These are phyloP conservation scores for Limanda limanda DNA, from an alignment of 2,113 vertebrate genomes.

Conservation along the genomic window DNA sequence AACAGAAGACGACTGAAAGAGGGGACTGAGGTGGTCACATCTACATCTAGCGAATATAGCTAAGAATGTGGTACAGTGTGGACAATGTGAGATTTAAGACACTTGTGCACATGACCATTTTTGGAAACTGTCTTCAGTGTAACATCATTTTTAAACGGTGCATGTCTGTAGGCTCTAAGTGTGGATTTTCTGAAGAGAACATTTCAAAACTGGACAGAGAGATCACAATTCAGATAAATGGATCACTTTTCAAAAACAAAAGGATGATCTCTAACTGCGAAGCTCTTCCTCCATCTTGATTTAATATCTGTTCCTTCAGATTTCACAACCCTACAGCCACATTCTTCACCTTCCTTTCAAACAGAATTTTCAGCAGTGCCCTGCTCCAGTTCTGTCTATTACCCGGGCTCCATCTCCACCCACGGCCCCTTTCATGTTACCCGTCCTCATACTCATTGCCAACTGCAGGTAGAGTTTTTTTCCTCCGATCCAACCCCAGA, in stretches of 20 bases:
- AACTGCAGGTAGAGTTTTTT: slow-evolving; percentile 54
- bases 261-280: not conserved
- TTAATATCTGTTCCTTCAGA: not conserved
- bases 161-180: not conserved
- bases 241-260: too few relatives aligned
- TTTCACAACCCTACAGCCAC: not conserved
- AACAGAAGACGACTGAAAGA: too few relatives aligned
- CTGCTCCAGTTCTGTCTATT: slow-evolving; percentile 37
- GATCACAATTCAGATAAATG: too few relatives aligned
- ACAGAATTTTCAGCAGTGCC: not conserved
- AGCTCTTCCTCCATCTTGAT: not conserved
- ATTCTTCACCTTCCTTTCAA: not conserved
- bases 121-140: too few relatives aligned
- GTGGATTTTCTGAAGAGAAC: not conserved
- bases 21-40: too few relatives aligned
- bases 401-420: slow-evolving; percentile 35
- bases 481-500: slow-evolving; percentile 29
- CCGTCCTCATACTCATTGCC: slow-evolving; percentile 32
- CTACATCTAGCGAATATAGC: too few relatives aligned
- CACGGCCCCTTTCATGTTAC: slow-evolving; percentile 14
- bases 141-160: too few relatives aligned
- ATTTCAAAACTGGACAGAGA: too few relatives aligned
- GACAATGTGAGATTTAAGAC: too few relatives aligned
- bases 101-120: too few relatives aligned
- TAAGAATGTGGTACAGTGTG: too few relatives aligned